Conservation (phyloP, 2,888 invertebrate species). For the Thymelicus lineola region DNA sequence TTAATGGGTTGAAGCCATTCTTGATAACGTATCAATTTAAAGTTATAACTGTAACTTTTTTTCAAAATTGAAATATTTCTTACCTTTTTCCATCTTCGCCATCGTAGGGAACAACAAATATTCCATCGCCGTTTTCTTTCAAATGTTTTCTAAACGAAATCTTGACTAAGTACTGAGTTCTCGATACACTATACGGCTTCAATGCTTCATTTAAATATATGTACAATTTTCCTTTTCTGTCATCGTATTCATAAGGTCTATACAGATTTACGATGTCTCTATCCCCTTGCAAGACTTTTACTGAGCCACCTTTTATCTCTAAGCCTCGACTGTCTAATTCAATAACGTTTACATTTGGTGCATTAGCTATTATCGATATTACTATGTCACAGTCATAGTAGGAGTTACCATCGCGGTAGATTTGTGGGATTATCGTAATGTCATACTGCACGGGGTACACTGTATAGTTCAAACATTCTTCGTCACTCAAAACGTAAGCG, state of each 20-base stretch:
- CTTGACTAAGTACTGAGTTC: constrained; percentile 63
- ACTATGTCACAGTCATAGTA: constrained; percentile 71
- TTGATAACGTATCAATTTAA: no score
- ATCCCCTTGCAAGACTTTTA: constrained; percentile 62
- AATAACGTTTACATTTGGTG: constrained; percentile 64
- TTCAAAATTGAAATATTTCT: neutral
- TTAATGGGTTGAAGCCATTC: no score
- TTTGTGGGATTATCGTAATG: constrained; percentile 64
- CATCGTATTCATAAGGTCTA: constrained; percentile 65
- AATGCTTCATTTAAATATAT: constrained; percentile 68
- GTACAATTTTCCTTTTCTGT: constrained; percentile 58
- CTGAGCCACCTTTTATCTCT: constrained; percentile 56
- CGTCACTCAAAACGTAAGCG: constrained; percentile 59
- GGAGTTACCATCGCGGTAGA: constrained; percentile 55
- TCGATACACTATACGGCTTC: constrained; percentile 55
- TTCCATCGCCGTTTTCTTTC: constrained; percentile 56
- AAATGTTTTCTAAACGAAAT: constrained; percentile 64
- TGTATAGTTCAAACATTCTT: constrained; percentile 78
- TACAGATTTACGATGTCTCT: constrained; percentile 63
- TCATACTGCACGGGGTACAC: constrained; percentile 79
- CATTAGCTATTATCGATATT: constrained; percentile 73
- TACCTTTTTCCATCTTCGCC: constrained; percentile 53
- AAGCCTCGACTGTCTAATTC: constrained; percentile 69
- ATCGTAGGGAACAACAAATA: constrained; percentile 67
- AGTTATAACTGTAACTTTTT: no score